Percentiles rank a stretch among this genome's conserved stretches.
phyloP scores from a whole-genome alignment of 1,140 invertebrate species.

The Agrypnia vestita region DNA sequence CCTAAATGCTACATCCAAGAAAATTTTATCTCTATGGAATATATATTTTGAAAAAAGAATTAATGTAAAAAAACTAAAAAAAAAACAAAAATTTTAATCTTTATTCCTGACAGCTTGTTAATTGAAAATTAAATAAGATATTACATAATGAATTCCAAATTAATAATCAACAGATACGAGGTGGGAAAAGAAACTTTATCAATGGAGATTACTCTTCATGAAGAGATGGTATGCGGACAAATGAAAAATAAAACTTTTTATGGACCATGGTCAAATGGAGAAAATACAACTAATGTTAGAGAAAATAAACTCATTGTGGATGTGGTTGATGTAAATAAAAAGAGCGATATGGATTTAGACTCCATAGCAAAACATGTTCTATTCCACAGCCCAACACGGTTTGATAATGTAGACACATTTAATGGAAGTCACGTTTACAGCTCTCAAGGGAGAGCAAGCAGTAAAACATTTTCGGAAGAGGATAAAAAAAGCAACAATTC shows the following conservation, averaged over 20 bases:
- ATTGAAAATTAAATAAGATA: no score
- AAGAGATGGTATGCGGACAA: conserved; percentile 60
- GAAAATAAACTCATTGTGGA: conserved; percentile 66
- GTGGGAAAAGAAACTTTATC: conserved; percentile 65
- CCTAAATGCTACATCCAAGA: no score
- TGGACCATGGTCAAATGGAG: conserved; percentile 65
- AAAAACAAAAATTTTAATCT: no score
- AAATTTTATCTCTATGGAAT: no score
- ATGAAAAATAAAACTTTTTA: conserved; percentile 60
- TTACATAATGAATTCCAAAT: conserved; percentile 66
- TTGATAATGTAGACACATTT: conserved; percentile 8
- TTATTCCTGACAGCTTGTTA: no score
- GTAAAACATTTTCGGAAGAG: not conserved
- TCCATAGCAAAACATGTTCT: conserved; percentile 48
- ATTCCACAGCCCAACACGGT: not conserved
- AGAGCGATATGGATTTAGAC: conserved; percentile 65
- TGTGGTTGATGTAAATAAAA: conserved; percentile 63
- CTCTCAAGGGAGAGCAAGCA: not conserved
- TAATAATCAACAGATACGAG: conserved; percentile 69
- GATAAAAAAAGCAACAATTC: conserved; percentile 5
- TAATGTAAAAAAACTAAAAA: no score
- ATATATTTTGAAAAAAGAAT: no score
- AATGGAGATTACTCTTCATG: conserved; percentile 64
- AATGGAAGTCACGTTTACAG: not conserved
- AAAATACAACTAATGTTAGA: conserved; percentile 62